A percentile compares a stretch with the other conserved stretches of the same genome.
These are phyloP conservation scores for Aproaerema taeniolella DNA, from an alignment of 2,888 invertebrate genomes.

Conservation along the genomic window DNA sequence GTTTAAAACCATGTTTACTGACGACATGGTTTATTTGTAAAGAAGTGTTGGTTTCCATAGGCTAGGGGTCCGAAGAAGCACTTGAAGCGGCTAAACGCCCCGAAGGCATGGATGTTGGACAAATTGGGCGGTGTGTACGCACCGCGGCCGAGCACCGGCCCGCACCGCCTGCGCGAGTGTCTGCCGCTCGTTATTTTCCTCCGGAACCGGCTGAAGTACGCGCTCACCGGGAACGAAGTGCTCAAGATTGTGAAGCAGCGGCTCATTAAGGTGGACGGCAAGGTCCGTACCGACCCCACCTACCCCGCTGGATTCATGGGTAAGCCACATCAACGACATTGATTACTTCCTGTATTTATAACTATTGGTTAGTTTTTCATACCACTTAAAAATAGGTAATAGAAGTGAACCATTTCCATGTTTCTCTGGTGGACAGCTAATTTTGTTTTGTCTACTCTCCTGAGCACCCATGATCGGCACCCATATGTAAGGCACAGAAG, in stretches of 20 bases:
- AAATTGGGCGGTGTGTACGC: constrained; percentile 99
- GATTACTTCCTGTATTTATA: neutral
- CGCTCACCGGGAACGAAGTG: constrained; percentile 96
- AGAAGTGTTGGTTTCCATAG: constrained; percentile 74
- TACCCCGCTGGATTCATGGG: constrained; percentile 99
- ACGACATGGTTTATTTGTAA: neutral
- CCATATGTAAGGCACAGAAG: too few species aligned
- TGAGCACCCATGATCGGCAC: too few species aligned
- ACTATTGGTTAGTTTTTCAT: too few species aligned
- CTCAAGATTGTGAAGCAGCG: constrained; percentile 99
- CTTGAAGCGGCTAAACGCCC: constrained; percentile 99
- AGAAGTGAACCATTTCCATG: too few species aligned
- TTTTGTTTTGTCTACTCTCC: too few species aligned
- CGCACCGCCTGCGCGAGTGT: constrained; percentile 98
- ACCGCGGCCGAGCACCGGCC: constrained; percentile 94
- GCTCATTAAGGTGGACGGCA: constrained; percentile 90
- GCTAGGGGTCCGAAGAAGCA: constrained; percentile 99
- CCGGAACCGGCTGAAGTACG: constrained; percentile 98
- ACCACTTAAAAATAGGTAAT: too few species aligned
- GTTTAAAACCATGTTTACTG: neutral
- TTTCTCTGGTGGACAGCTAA: too few species aligned
- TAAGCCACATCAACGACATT: constrained; percentile 63
- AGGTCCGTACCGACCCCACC: constrained; percentile 88
- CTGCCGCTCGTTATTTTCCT: constrained; percentile 97
- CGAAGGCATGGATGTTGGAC: constrained; percentile 99